Percentiles rank a stretch among this genome's conserved stretches.
Evolutionary conservation across 2,888 invertebrate genomes (phyloP).

Genomic region (Geophilus truncorum): DNA sequence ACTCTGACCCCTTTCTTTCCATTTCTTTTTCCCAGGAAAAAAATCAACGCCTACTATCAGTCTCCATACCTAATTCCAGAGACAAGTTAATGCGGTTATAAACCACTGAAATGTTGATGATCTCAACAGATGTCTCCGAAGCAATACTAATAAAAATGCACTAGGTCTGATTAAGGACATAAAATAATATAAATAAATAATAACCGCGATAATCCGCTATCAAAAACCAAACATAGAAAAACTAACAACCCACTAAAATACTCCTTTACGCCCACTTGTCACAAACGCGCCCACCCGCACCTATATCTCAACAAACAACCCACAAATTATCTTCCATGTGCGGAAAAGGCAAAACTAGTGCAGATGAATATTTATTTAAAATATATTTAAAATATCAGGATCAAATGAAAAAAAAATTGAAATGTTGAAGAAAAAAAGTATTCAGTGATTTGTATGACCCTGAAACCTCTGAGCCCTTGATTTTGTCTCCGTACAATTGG

Average conservation of each 20-base stretch:
- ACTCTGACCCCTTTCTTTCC: conserved; percentile 14
- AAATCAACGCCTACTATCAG: background rate
- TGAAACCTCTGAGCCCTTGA: background rate
- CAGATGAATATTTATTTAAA: background rate
- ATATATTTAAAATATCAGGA: background rate
- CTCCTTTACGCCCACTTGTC: background rate
- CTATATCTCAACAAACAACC: background rate
- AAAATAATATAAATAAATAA: background rate
- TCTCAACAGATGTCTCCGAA: background rate
- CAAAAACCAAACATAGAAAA: conserved; percentile 12
- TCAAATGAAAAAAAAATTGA: background rate
- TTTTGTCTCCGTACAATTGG: conserved; percentile 3
- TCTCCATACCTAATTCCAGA: background rate
- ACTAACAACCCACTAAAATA: background rate
- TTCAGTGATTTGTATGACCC: background rate
- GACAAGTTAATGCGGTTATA: background rate
- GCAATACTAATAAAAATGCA: background rate
- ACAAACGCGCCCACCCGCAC: background rate
- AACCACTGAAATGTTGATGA: background rate
- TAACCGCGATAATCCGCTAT: background rate
- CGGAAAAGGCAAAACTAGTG: background rate
- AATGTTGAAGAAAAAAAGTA: background rate
- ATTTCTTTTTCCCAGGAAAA: background rate
- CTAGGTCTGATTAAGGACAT: background rate
- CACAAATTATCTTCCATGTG: background rate